Percentiles rank a stretch among this genome's conserved stretches.
These are phyloP conservation scores for Oreochromis mossambicus DNA, from an alignment of 2,797 vertebrate genomes.

Conservation along the genomic window DNA sequence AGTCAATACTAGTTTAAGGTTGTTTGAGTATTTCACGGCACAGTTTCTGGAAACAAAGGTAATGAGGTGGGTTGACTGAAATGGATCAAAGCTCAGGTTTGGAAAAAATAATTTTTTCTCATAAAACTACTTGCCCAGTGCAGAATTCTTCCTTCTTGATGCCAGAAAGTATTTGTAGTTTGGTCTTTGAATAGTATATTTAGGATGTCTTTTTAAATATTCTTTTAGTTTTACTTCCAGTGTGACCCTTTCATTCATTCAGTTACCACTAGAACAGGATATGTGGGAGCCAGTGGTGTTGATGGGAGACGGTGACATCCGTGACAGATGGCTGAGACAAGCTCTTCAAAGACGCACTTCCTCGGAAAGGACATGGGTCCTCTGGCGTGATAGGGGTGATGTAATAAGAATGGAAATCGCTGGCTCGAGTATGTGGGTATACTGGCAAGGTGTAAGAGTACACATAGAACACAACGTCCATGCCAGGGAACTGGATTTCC, in stretches of 20 bases:
- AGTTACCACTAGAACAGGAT: not conserved
- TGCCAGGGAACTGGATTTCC: conserved; percentile 70
- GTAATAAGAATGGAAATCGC: conserved; percentile 50
- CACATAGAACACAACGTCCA: conserved; percentile 50
- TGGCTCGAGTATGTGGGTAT: conserved; percentile 48
- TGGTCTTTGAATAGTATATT: not conserved
- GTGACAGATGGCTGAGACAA: conserved; percentile 74
- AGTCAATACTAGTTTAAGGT: conserved; percentile 25
- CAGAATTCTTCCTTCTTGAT: not conserved
- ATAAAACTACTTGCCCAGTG: not conserved
- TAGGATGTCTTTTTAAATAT: not conserved
- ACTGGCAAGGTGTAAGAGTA: conserved; percentile 63
- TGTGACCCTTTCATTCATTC: not conserved
- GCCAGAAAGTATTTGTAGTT: not conserved
- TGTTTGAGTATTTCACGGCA: conserved; percentile 18
- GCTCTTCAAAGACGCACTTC: conserved; percentile 56
- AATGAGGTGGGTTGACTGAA: not conserved
- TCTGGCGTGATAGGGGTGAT: conserved; percentile 29
- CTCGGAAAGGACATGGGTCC: conserved; percentile 53
- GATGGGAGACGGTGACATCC: conserved; percentile 51
- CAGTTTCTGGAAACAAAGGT: conserved; percentile 5
- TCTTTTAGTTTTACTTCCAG: not conserved
- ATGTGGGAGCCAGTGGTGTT: conserved; percentile 29
- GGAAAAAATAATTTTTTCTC: not conserved
- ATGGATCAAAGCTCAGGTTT: not conserved